Evolutionary conservation across 2,888 invertebrate genomes (phyloP).

Genomic region (Aethes cnicana): DNA sequence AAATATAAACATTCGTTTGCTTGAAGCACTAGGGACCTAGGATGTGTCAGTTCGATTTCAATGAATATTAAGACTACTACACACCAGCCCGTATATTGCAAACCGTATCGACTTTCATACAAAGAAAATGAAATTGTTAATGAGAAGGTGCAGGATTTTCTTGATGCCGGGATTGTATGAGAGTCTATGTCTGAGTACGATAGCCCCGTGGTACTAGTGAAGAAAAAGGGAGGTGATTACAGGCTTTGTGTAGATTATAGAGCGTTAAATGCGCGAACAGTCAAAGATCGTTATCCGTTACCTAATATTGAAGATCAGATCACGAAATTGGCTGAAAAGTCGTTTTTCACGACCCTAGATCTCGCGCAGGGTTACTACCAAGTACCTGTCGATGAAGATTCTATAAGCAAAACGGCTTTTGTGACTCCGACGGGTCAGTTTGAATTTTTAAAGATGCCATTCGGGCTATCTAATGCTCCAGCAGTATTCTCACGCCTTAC

Average conservation of each 20-base stretch:
- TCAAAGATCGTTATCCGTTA: slow-evolving; percentile 15
- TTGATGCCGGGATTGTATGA: slow-evolving; percentile 38
- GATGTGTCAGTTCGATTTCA: slow-evolving; percentile 6
- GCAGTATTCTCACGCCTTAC: slow-evolving; percentile 24
- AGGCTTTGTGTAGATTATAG: slow-evolving; percentile 41
- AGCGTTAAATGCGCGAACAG: slow-evolving; percentile 32
- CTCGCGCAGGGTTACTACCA: slow-evolving; percentile 25
- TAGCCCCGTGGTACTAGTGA: slow-evolving; percentile 37
- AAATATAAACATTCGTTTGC: neutral
- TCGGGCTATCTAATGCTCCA: slow-evolving; percentile 28
- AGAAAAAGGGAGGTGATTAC: slow-evolving; percentile 38
- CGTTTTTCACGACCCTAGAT: slow-evolving; percentile 21
- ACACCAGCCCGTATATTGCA: slow-evolving; percentile 20
- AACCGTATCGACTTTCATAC: slow-evolving; percentile 31
- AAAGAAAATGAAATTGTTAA: slow-evolving; percentile 34
- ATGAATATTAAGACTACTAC: slow-evolving; percentile 19
- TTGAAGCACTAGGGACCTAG: slow-evolving; percentile 3
- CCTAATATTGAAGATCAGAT: slow-evolving; percentile 23
- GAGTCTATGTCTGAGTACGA: slow-evolving; percentile 37
- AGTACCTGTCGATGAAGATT: slow-evolving; percentile 8
- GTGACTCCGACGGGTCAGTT: slow-evolving; percentile 24
- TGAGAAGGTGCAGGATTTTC: slow-evolving; percentile 32
- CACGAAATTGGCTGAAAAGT: slow-evolving; percentile 6
- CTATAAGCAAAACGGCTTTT: slow-evolving; percentile 22
- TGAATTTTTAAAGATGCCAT: slow-evolving; percentile 30